Base-by-base conservation (phyloP, 2,797 vertebrate genomes). In the Lindbergichthys nudifrons region DNA sequence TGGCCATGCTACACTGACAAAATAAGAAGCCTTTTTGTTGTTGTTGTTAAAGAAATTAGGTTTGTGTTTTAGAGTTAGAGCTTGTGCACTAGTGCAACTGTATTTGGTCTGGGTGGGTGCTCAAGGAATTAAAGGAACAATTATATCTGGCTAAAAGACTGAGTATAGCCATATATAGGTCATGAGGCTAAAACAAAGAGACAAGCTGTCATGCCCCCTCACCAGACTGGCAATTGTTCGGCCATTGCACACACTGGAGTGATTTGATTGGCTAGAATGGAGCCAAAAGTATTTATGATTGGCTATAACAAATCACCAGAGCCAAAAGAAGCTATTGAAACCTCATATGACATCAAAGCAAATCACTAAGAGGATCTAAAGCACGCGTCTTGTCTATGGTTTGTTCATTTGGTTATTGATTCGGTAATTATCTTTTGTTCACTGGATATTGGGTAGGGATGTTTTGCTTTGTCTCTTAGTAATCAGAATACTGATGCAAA, bases 171-270 rank as follows among this genome's bases (percentile, higher is more conserved):
- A 78, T 73, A 94, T 93, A 77, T 92, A 88, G 93, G 93, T 95
- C 93, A 93, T 50, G 79, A 70, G 83, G 87, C 87, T 89, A 87
- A 88, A 91, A 92, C 90, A 93, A 94, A 84, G 81, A 88, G 74
- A 82, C 84, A 77, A 79, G 90, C 89, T 83, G 87, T 88, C 85
- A 16, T 70, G 60, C 66, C 83, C 70, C 71, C 58, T 60, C 72
- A 63, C 62, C 21, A 69, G 48, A 73, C 64, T 69, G 72, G 57
- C 79, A 50, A 51, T 85, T 87, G 76, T 89, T 77, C 57, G 66
- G 41, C 79, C 61, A 18, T 62, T 68, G 79, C 56, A 30, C 57
- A 48, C 48, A 42, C 61, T 50, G 52, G 60, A 57, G 32, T 7
- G 21, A 68, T 75, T 72, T 68, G 79, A 89, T 92, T 92, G 92